Evolutionary conservation across 2,797 vertebrate species (phyloP), one percentile per base, ranked within the genome.

Genomic region (Oryzias sinensis): DNA sequence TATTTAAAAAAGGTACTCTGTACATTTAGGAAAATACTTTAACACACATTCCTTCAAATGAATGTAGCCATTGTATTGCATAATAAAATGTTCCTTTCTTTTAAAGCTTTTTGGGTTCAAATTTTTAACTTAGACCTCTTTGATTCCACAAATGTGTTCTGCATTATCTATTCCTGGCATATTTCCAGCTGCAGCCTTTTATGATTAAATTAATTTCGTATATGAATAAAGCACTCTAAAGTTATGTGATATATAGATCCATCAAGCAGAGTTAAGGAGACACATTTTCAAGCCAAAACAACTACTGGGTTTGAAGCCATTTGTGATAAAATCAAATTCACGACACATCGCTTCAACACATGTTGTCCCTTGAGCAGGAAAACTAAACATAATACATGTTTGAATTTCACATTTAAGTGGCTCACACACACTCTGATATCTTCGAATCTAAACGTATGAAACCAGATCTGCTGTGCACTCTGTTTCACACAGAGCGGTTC

Each of bases 401-500:
- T 60, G 44, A 27, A 61, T 67, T 71, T 71, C 51, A 68, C 68
- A 68, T 56, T 62, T 57, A 56, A 68, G 53, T 17, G 25, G 53
- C 22, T 58, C 41, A 42, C 27, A 59, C 48, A 22, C 25, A 27
- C 43, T 54, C 53, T 7, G 17, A 60, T 72, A 68, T 74, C 53
- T 60, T 52, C 49, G 66, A 74, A 70, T 68, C 64, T 62, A 55
- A 72, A 75, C 65, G 72, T 45, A 11, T 37, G 6, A 69, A 71
- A 81, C 71, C 43, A 70, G 60, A 77, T 64, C 76, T 24, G 56
- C 20, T 59, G 56, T 69, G 56, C 66, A 69, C 68, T 53, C 53
- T 41, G 29, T 16, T 25, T 17, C 68, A 74, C 53, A 49, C 18
- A 3, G 16, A 46, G 25, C 37, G 27, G 71, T 70, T 81, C 74